A percentile compares a stretch with the other conserved stretches of the same genome.
Evolutionary conservation across 2,888 invertebrate genomes (phyloP).

Genomic region (Lycaena phlaeas): DNA sequence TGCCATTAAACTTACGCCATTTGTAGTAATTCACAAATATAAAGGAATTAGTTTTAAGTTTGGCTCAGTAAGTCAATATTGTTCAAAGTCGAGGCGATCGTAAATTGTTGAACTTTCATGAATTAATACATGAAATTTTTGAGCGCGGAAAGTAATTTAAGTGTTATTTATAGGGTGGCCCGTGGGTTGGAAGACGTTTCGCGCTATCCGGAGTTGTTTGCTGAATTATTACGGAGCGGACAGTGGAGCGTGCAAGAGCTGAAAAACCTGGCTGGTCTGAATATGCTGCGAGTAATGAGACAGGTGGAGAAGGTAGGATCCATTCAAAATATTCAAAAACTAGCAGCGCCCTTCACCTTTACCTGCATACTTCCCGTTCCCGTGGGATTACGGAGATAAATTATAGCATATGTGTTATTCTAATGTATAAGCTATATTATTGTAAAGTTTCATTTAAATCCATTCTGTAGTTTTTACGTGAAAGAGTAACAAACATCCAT

Average conservation of each 20-base stretch:
- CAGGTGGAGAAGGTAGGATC: conserved; percentile 73
- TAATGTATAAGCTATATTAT: no score
- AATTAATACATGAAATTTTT: neutral
- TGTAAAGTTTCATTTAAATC: no score
- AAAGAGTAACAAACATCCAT: no score
- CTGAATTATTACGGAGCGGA: conserved; percentile 74
- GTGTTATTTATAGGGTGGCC: conserved; percentile 66
- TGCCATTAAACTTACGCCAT: neutral
- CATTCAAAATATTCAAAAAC: no score
- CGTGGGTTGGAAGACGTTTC: conserved; percentile 80
- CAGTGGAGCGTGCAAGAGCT: conserved; percentile 76
- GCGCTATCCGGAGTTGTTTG: conserved; percentile 78
- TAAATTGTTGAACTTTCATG: neutral
- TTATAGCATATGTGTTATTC: no score
- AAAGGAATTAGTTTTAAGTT: neutral
- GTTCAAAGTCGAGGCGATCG: neutral
- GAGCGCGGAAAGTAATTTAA: neutral
- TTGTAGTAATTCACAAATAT: neutral
- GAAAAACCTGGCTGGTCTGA: conserved; percentile 77
- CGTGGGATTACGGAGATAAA: no score
- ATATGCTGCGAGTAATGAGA: conserved; percentile 76
- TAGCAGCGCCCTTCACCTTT: no score
- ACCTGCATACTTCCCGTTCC: no score
- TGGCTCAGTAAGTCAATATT: conserved; percentile 2
- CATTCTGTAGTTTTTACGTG: no score